phyloP scores from a whole-genome alignment of 2,797 vertebrate genomes.

The Limnodromus scolopaceus region DNA sequence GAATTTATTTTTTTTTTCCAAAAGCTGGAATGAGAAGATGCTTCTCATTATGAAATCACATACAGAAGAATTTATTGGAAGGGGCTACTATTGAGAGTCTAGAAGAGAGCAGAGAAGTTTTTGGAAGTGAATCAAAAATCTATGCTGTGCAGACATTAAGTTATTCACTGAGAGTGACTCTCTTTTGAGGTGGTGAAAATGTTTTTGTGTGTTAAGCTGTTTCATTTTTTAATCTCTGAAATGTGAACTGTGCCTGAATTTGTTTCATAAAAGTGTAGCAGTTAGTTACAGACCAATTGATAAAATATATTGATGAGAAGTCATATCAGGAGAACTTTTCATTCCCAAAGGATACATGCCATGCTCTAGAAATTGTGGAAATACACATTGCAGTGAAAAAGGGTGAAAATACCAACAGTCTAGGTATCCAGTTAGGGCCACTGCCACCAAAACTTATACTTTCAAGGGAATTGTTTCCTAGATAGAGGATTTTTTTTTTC shows the following conservation, averaged over 20 bases:
- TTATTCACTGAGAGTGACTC: neutral
- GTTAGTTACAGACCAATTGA: neutral
- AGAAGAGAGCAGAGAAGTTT: neutral
- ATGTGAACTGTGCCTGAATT: neutral
- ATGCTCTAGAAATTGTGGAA: neutral
- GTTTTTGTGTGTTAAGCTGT: neutral
- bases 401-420: neutral
- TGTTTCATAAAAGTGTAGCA: neutral
- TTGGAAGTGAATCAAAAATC: neutral
- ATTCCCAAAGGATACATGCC: neutral
- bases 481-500: neutral
- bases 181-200: neutral
- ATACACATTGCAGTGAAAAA: neutral
- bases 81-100: neutral
- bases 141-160: neutral
- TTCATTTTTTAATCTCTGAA: neutral
- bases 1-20: slow-evolving; percentile 42
- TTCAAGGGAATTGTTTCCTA: neutral
- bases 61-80: neutral
- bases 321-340: neutral
- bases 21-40: slow-evolving; percentile 14
- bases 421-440: neutral
- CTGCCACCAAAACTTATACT: neutral
- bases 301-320: neutral
- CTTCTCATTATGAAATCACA: neutral